These are phyloP conservation scores for Chloropsis hardwickii DNA, from an alignment of 2,113 vertebrate species.

Conservation along the genomic window DNA sequence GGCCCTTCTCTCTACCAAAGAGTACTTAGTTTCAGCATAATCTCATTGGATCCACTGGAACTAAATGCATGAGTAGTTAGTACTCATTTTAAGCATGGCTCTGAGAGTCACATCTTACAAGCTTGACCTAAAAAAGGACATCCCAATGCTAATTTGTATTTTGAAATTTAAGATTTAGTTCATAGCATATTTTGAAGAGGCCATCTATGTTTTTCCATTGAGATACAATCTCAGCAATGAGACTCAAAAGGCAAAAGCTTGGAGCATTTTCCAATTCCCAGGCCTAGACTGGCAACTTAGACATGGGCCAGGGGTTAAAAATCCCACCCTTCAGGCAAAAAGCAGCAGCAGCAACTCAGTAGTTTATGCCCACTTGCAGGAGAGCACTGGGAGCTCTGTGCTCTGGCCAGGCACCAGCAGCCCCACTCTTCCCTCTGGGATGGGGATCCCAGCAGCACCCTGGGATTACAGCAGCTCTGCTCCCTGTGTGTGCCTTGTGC, in stretches of 20 bases:
- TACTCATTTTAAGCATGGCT: not conserved
- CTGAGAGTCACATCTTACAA: not conserved
- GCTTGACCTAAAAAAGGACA: not conserved
- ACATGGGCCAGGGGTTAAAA: not conserved
- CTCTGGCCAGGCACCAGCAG: fast-evolving
- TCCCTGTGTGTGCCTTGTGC: fast-evolving
- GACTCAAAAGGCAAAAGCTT: not conserved
- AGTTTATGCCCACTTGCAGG: not conserved
- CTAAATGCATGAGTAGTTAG: not conserved
- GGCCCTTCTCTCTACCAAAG: not conserved
- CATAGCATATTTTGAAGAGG: not conserved
- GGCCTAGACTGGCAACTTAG: not conserved
- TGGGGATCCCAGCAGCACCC: not conserved
- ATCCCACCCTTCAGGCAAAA: not conserved
- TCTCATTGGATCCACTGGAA: not conserved
- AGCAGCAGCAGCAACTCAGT: not conserved
- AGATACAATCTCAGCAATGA: not conserved
- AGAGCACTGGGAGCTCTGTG: not conserved
- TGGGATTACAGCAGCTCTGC: not conserved
- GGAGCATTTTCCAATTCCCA: not conserved
- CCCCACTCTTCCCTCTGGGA: not conserved
- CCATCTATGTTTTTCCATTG: not conserved
- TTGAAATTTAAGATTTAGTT: not conserved
- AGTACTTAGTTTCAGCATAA: not conserved
- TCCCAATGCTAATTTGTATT: not conserved